These are phyloP conservation scores for Lutjanus campechanus DNA, from an alignment of 2,797 vertebrate genomes.

Conservation along the genomic window DNA sequence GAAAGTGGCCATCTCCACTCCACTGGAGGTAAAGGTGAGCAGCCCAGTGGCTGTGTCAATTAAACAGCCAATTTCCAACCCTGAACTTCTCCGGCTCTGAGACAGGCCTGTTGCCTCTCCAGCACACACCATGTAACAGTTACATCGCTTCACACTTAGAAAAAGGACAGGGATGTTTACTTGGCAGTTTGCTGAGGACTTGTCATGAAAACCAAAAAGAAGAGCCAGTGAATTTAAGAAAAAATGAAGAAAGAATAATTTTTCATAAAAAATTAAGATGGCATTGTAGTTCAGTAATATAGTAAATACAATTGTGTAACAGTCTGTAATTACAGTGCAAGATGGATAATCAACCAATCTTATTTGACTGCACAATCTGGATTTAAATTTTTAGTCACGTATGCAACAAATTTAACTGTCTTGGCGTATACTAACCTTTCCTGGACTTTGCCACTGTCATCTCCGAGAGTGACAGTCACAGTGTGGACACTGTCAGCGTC, in stretches of 20 bases:
- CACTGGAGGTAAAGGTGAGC: constrained; percentile 93
- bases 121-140: constrained; percentile 97
- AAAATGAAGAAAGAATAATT: not conserved
- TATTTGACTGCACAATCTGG: not conserved
- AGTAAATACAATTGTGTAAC: not conserved
- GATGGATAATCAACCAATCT: not conserved
- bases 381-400: not conserved
- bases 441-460: constrained; percentile 95
- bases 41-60: constrained; percentile 92
- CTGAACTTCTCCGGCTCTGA: constrained; percentile 91
- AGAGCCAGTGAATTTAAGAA: not conserved
- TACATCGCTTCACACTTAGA: constrained; percentile 92
- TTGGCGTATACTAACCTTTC: constrained; percentile 88
- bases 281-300: not conserved
- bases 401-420: not conserved
- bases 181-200: not conserved
- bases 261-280: not conserved
- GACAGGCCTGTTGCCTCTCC: constrained; percentile 92
- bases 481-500: constrained; percentile 90
- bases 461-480: constrained; percentile 94
- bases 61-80: constrained; percentile 94
- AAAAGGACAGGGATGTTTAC: not conserved
- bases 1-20: constrained; percentile 92
- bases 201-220: not conserved
- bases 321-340: not conserved